Evolutionary conservation across 2,113 vertebrate species (phyloP), one percentile per base, ranked within the genome.

Genomic region (Tricholaema leucomelas): DNA sequence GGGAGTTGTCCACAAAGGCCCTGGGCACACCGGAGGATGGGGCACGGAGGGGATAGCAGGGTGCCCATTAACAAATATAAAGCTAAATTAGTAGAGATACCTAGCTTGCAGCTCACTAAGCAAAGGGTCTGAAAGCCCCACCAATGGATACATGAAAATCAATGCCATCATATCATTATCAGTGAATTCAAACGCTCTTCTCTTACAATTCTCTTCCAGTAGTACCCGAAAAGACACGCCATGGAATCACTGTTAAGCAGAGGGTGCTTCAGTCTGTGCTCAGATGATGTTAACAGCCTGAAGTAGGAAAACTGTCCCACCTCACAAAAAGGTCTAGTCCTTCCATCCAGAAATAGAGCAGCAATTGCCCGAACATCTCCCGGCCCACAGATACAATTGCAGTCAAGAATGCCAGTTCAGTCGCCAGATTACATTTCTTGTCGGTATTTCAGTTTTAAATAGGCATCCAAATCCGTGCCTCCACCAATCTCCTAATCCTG

Each of bases 401-500:
- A 96, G 85, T 25, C 72, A 90, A 69, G 87, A 74, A 95, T 87
- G 90, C 92, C 93, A 92, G 92, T 87, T 84, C 94, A 80, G 96
- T 82, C 30, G 15, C 93, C 67, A 70, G 96, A 95, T 97, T 87
- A 4, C 74, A 55, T 97, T 98, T 96, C 96, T 93, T 87, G 90
- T 87, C 17, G 70, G 92, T 95, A 96, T 97, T 97, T 94, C 88
- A 91, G 90, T 91, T 95, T 96, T 94, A 96, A 97, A 96, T 28
- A 96, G 93, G 85, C 93, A 96, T 85, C 95, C 83, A 88, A 95
- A 40, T 81, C 67, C 27, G 15, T 90, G 83, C 85, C 76, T 94
- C 89, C 82, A 94, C 96, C 96, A 89, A 81, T 96, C 95, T 97
- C 96, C 96, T 97, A 97, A 96, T 96, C 97, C 87, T 96, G 96